Base-by-base conservation (phyloP, 1,140 invertebrate species). In the Camponotus vicinus region DNA sequence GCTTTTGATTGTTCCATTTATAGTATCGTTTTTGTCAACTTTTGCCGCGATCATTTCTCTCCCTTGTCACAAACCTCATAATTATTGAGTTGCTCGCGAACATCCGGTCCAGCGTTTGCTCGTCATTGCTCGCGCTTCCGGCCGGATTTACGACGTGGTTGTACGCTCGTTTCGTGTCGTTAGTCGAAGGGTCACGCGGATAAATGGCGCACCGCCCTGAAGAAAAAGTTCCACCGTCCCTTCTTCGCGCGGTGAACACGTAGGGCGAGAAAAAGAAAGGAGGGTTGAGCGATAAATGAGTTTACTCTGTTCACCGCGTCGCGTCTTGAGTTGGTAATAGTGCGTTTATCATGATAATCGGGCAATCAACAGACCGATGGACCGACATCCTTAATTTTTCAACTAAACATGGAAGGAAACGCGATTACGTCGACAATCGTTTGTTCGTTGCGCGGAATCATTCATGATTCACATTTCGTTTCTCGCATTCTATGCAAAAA, bases 131-230 rank as follows among this genome's bases (percentile, higher is more conserved):
- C 52, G 73, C 70, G 76, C 71, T 75, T 86, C 79, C 87, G 79
- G 84, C 57, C 78, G 88, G 89, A 92, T 92, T 91, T 92, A 91
- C 89, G 78, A 32, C 79, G 86, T 37, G 84, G 71, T 66, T 45
- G 52, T 73, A 76, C 32, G 75, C 66, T 88, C 88, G 82, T 90
- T 92, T 85, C 85, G 88, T 85, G 86, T 88, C 89, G 87, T 86
- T 91, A 77, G 86, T 57, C 78, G 64, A 84, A 70, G 85, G 80
- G 70, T 63, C 66, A 66, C 49, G 73, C 61, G 71, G 40, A 85
- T 87, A 86, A 88, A 88, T 87, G 71, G 85, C 69, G 79, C 64
- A 40, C 52, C 52, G 52, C n/a, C 40, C 86, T 83, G 83, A 90
- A 88, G 85, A 88, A 89, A 92, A 91, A 92, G 77, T 90, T 92